phyloP scores from a whole-genome alignment of 2,113 vertebrate species.

The Ceuthmochares aereus region DNA sequence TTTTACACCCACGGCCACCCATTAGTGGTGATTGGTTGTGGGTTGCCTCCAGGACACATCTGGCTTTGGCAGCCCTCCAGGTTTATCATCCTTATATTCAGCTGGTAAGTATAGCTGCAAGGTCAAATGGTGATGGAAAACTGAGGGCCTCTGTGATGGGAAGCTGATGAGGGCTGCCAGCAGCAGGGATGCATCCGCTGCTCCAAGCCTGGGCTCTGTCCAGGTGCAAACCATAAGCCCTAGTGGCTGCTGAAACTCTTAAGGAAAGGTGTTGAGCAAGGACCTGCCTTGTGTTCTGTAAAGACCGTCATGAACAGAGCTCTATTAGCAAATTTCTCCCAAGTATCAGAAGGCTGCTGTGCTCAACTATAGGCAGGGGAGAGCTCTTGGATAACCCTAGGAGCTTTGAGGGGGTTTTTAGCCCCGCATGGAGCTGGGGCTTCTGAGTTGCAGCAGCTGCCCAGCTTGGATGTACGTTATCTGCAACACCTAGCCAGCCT shows the following conservation, averaged over 20 bases:
- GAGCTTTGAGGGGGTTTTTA: neutral
- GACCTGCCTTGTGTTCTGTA: neutral
- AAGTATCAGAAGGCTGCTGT: neutral
- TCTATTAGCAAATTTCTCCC: neutral
- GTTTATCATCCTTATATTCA: neutral
- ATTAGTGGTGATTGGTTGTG: accelerated
- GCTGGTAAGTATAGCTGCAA: no score
- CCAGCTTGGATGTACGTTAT: accelerated
- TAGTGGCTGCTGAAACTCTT: neutral
- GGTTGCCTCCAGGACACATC: accelerated
- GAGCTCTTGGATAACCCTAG: accelerated
- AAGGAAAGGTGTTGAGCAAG: accelerated
- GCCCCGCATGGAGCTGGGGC: accelerated
- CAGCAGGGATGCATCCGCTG: no score
- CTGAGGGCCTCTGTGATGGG: neutral
- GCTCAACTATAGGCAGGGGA: neutral
- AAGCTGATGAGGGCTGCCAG: neutral
- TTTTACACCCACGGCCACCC: neutral
- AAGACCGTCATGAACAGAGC: neutral
- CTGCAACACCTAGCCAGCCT: neutral
- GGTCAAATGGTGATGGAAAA: neutral
- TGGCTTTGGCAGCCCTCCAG: neutral
- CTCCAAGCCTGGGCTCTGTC: no score
- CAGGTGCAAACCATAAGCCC: neutral
- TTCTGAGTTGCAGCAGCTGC: neutral